phyloP scores from a whole-genome alignment of 2,797 vertebrate species.

The Myripristis murdjan region DNA sequence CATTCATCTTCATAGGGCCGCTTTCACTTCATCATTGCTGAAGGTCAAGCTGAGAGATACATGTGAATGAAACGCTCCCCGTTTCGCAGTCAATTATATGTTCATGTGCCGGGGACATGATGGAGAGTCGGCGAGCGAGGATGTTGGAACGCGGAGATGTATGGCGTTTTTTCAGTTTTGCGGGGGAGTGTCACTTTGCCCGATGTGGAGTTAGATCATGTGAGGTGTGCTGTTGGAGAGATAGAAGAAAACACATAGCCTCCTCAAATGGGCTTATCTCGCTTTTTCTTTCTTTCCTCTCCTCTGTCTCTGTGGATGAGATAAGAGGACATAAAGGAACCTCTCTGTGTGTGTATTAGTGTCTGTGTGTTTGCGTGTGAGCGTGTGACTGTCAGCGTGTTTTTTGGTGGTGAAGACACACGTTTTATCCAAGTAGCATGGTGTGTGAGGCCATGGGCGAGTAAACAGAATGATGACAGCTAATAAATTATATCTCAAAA shows the following conservation, averaged over 20 bases:
- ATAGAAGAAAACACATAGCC: conserved; percentile 43
- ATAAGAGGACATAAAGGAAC: conserved; percentile 13
- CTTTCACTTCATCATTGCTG: conserved; percentile 69
- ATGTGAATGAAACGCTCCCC: conserved; percentile 64
- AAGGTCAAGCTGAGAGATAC: conserved; percentile 75
- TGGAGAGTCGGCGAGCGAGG: conserved; percentile 40
- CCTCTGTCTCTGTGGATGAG: conserved; percentile 25
- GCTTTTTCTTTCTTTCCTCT: conserved; percentile 24
- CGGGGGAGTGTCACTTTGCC: conserved; percentile 17
- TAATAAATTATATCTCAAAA: conserved; percentile 14
- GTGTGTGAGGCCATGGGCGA: not conserved
- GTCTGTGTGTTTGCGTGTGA: not conserved
- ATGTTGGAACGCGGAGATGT: conserved; percentile 36
- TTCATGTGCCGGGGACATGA: conserved; percentile 52
- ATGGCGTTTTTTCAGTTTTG: conserved; percentile 54
- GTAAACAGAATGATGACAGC: not conserved
- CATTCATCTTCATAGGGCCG: conserved; percentile 67
- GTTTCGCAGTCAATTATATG: conserved; percentile 70
- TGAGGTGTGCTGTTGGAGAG: conserved; percentile 31
- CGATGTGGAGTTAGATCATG: conserved; percentile 52
- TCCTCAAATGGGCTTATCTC: conserved; percentile 51
- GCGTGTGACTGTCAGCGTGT: not conserved
- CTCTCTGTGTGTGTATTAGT: conserved; percentile 5
- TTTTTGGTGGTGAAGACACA: not conserved
- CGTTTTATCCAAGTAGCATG: not conserved